Conservation (phyloP, 2,797 vertebrate species). For the Spinus pinus region DNA sequence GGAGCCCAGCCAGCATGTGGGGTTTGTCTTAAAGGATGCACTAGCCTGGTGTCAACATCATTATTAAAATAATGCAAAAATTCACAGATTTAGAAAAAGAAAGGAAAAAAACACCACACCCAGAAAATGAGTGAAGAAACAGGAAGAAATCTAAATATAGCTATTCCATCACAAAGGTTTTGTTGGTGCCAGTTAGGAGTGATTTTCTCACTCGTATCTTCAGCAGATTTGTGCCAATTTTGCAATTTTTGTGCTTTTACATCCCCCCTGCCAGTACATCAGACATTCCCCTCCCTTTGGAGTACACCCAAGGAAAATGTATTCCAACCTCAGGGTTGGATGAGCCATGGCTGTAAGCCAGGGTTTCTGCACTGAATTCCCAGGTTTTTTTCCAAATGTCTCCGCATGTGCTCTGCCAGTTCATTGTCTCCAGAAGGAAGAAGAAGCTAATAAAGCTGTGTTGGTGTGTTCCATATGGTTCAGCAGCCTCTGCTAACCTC, state of each 20-base stretch:
- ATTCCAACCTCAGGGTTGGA: background rate
- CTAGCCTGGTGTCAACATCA: background rate
- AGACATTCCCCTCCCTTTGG: slow-evolving; percentile 18
- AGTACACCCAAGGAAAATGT: slow-evolving; percentile 14
- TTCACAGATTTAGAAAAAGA: background rate
- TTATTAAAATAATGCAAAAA: background rate
- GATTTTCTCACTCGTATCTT: background rate
- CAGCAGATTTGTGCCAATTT: background rate
- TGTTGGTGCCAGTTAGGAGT: background rate
- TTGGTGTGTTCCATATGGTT: background rate
- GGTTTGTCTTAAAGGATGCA: background rate
- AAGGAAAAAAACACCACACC: accelerated
- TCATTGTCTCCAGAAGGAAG: slow-evolving; percentile 8
- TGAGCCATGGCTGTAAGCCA: slow-evolving; percentile 20
- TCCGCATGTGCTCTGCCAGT: background rate
- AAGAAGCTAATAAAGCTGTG: background rate
- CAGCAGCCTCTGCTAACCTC: background rate
- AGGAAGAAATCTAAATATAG: background rate
- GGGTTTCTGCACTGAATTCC: background rate
- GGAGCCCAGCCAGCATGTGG: background rate
- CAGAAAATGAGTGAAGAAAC: background rate
- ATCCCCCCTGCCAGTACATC: background rate
- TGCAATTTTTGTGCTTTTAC: slow-evolving; percentile 18
- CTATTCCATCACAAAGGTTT: background rate
- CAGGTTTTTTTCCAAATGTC: background rate